Evolutionary conservation across 2,888 invertebrate genomes (phyloP).

Genomic region (Linyphia triangularis): DNA sequence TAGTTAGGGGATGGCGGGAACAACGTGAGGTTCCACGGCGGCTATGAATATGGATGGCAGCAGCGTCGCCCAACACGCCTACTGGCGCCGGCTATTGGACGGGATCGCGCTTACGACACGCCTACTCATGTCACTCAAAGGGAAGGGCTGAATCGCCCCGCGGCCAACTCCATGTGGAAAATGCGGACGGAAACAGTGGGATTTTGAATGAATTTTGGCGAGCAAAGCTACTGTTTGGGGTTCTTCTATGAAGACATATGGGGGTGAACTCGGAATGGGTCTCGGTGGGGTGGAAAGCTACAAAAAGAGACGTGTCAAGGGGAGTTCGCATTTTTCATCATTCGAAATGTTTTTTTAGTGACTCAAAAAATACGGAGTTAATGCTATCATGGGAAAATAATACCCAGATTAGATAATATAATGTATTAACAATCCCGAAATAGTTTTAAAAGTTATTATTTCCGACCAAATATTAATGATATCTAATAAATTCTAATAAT

Average conservation of each 20-base stretch:
- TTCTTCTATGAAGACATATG: background rate
- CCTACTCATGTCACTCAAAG: slow-evolving; percentile 59
- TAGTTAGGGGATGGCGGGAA: slow-evolving; percentile 29
- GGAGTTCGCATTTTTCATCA: no score
- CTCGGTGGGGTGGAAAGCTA: background rate
- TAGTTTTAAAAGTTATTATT: no score
- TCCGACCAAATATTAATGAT: no score
- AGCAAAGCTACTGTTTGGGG: background rate
- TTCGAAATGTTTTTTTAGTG: no score
- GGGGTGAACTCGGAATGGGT: background rate
- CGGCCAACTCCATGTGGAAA: background rate
- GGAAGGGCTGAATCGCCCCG: background rate
- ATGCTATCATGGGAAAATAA: no score
- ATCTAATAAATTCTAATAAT: no score
- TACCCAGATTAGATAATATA: no score
- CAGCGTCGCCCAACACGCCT: slow-evolving; percentile 33
- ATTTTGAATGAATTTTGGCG: background rate
- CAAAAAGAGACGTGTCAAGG: background rate
- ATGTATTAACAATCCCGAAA: no score
- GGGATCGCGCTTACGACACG: background rate
- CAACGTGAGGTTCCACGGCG: background rate
- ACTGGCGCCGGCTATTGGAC: slow-evolving; percentile 31
- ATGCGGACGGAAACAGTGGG: background rate
- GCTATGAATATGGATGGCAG: slow-evolving; percentile 74
- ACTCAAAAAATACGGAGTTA: no score